Conservation (phyloP, 2,797 vertebrate species). For the Pelochelys cantorii region DNA sequence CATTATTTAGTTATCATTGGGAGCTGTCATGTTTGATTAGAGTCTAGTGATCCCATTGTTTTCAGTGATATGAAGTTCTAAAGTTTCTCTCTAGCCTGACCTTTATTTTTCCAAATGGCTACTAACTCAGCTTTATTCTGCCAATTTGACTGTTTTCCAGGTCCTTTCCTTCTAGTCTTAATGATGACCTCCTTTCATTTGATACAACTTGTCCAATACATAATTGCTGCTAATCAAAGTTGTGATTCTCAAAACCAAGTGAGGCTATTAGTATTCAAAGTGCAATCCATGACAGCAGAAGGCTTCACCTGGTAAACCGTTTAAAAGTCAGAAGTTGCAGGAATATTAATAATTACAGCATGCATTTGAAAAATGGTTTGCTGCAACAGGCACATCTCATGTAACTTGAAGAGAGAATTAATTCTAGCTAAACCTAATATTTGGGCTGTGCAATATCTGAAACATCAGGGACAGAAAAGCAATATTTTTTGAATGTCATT, state of each 20-base stretch:
- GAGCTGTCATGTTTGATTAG: not conserved
- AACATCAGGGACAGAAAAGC: not conserved
- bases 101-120: not conserved
- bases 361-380: not conserved
- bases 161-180: not conserved
- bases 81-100: not conserved
- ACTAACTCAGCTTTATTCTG: conserved; percentile 16
- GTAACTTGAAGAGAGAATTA: not conserved
- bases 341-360: not conserved
- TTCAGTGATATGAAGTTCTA: not conserved
- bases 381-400: not conserved
- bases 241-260: not conserved
- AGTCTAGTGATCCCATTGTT: not conserved
- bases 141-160: not conserved
- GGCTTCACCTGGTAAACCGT: not conserved
- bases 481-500: not conserved
- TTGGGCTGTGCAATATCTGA: not conserved
- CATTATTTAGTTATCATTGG: not conserved
- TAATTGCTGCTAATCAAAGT: not conserved
- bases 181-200: conserved; percentile 3
- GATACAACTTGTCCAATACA: not conserved
- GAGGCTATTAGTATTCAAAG: not conserved
- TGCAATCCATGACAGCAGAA: not conserved
- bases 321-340: not conserved
- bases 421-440: not conserved